Conservation (phyloP, 2,797 vertebrate species). For the Tragelaphus eurycerus region DNA sequence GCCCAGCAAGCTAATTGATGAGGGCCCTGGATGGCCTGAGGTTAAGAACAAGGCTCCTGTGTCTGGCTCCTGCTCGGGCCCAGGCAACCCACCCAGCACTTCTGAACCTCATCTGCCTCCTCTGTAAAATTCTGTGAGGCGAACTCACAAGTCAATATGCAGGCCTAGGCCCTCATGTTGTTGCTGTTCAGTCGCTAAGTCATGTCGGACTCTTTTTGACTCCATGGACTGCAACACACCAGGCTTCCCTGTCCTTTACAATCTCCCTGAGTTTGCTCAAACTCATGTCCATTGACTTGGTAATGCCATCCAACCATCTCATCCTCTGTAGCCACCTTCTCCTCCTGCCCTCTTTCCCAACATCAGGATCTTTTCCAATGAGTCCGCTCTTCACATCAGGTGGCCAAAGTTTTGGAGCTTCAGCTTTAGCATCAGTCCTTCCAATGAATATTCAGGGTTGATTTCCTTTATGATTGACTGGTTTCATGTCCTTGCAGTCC, state of each 20-base stretch:
- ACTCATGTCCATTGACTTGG: neutral
- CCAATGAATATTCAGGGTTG: neutral
- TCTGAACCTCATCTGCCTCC: neutral
- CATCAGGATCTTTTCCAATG: neutral
- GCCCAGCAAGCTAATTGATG: neutral
- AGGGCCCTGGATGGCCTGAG: neutral
- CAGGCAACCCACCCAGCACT: neutral
- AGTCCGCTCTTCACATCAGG: neutral
- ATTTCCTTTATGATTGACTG: neutral
- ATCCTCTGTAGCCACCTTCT: neutral
- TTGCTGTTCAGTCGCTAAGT: neutral
- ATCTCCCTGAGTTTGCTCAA: neutral
- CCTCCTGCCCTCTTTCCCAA: neutral
- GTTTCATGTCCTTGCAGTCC: neutral
- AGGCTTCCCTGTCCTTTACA: neutral
- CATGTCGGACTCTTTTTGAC: neutral
- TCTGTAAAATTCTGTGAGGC: neutral
- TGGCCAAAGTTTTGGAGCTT: neutral
- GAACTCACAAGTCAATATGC: neutral
- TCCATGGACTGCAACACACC: neutral
- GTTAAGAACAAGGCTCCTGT: neutral
- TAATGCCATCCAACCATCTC: neutral
- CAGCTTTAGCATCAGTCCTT: neutral
- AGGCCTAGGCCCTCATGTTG: neutral
- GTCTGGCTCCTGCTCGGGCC: neutral